Base-by-base conservation (phyloP, 2,888 invertebrate genomes). In the Podotricha telesiphe region DNA sequence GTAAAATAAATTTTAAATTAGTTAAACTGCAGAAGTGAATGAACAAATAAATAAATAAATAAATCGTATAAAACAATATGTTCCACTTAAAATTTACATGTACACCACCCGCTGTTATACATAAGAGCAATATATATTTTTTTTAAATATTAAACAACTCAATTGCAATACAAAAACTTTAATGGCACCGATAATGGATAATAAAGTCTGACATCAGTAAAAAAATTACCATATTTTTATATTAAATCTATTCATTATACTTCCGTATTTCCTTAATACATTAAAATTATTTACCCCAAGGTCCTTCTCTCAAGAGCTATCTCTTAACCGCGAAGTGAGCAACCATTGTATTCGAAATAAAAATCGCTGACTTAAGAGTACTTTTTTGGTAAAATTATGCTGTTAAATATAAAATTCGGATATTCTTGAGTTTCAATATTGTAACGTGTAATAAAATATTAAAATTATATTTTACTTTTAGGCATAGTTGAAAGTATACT, bases 341-440 rank as follows among this genome's bases (percentile, higher is more conserved):
- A 62, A 62, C 62, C 62, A 37, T 62, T 50, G 20, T 50, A 20
- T 15, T 34, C 48, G 62, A 50, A 50, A 62, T 34, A 20, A 61
- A 62, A 45, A 62, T 48, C 19, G 62, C 62, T 62, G 62, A 62
- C 62, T 47, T 34, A 62, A 62, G 48, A 48, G 34, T 48, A 34
- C 34, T 62, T 61, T 13, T 37, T 17, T 34, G 47, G 19, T 19
- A 17, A 50, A 62, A 62, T 62, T 62, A 62, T 62, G 34, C 19
- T 50, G 34, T 50, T 62, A 50, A 62, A 47, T 10, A 37, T 48
- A 48, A 19, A 2, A 19, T 50, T 62, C 34, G 34, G 1, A 22
- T 45, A n/a, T 59, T 40, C 59, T 59, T 42, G n/a, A 10, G n/a
- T 59, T 45, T 22, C n/a, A 28, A 15, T 34, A 34, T 53, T 34